These are phyloP conservation scores for Chlorops oryzae DNA, from an alignment of 1,140 invertebrate genomes.

Conservation along the genomic window DNA sequence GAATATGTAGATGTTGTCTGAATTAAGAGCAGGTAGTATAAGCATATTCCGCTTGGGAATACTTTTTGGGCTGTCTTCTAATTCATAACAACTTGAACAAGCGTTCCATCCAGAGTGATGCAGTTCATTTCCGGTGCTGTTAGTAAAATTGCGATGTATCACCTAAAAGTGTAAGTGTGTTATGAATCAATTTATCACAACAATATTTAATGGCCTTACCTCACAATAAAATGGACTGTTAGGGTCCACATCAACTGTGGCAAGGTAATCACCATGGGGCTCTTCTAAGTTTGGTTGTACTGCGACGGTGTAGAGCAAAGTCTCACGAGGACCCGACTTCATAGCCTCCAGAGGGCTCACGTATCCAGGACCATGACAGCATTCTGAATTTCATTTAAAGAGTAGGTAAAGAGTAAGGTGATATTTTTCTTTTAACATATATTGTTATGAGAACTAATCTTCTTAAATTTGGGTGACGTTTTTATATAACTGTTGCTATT, in stretches of 20 bases:
- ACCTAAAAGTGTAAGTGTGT: slow-evolving; percentile 59
- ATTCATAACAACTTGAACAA: slow-evolving; percentile 79
- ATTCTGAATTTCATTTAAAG: too few relatives aligned
- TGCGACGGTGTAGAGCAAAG: slow-evolving; percentile 82
- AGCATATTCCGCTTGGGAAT: slow-evolving; percentile 66
- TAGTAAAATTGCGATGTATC: slow-evolving; percentile 75
- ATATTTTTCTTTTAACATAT: too few relatives aligned
- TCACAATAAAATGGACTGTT: slow-evolving; percentile 76
- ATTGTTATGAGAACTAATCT: too few relatives aligned
- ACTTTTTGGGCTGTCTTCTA: slow-evolving; percentile 49
- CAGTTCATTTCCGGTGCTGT: slow-evolving; percentile 77
- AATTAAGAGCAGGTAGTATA: slow-evolving; percentile 75
- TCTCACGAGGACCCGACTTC: slow-evolving; percentile 71
- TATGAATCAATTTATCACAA: not conserved
- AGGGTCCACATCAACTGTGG: slow-evolving; percentile 88
- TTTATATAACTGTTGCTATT: too few relatives aligned
- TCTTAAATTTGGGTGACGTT: too few relatives aligned
- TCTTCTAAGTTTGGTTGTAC: slow-evolving; percentile 62
- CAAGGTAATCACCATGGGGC: slow-evolving; percentile 75
- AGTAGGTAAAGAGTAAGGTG: too few relatives aligned
- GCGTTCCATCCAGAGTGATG: slow-evolving; percentile 96
- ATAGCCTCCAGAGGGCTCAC: slow-evolving; percentile 74
- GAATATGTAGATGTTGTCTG: slow-evolving; percentile 79
- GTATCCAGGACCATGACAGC: slow-evolving; percentile 65
- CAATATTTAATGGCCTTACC: slow-evolving; percentile 51